Evolutionary conservation across 2,888 invertebrate genomes (phyloP), one percentile per base, ranked within the genome.

Genomic region (Cheiracanthium punctorium): DNA sequence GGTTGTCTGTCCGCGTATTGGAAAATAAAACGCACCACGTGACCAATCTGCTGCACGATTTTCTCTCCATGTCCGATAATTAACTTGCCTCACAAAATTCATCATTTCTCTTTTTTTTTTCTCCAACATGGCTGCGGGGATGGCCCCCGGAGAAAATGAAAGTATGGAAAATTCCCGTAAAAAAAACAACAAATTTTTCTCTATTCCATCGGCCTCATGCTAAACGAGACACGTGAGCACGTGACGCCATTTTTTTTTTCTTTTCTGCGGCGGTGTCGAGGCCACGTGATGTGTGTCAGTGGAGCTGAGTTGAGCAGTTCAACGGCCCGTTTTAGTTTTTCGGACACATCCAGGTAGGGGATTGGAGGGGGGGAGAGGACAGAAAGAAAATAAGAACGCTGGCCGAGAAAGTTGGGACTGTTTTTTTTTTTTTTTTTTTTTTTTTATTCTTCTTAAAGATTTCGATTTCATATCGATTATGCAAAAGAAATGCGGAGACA

Each of bases 261-360:
- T 58, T 24, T 37, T 58, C 4, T 24, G 58, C 12, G 58, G 58
- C 58, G 58, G 17, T 48, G 74, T 52, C 41, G 58, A 80, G 69
- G 70, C 29, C 82, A 82, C 82, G 82, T 82, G 82, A 75, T 74
- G 28, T 58, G 75, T 82, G 82, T 64, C 70, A 82, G 82, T 82
- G 30, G 75, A 82, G 75, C 81, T 75, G 70, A 71, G 71, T 52
- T 71, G 70, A 24, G 33, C 37, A 75, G 82, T 52, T 69, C 75
- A 75, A 70, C 58, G 82, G 75, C 82, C 70, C 70, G 30, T 82
- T 82, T 74, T 75, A 67, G 67, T 69, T 70, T 82, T 81, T 70
- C 69, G 82, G 75, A 69, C 75, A 70, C 67, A 24, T 14, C 4
- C 28, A 71, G 71, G 43, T 41, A 37, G 20, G 24, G 32, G n/a